Conservation (phyloP, 2,888 invertebrate species). For the Lasioglossum marginatum region DNA sequence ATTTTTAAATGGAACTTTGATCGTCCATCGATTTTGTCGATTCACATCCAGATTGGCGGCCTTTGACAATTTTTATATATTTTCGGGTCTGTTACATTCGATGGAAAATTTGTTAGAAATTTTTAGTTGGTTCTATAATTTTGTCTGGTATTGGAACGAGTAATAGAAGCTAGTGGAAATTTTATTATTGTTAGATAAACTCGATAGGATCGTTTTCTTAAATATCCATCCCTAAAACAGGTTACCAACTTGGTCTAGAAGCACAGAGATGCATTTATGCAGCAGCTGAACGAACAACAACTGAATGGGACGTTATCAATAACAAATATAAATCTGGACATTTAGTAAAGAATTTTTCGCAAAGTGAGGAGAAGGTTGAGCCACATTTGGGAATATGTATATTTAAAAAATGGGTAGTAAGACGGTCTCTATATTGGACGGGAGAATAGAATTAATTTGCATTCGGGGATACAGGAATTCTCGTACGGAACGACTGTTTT, state of each 20-base stretch:
- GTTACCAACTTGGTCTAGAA: neutral
- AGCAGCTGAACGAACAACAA: neutral
- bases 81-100: neutral
- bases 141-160: too few species aligned
- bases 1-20: neutral
- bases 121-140: neutral
- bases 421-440: constrained; percentile 27
- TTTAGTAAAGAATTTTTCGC: neutral
- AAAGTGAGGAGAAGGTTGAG: neutral
- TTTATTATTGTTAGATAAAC: too few species aligned
- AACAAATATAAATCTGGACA: neutral
- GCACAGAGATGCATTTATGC: neutral
- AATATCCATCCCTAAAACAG: neutral
- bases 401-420: neutral
- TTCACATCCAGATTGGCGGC: neutral
- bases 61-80: neutral
- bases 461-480: constrained; percentile 34
- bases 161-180: too few species aligned
- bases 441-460: constrained; percentile 31
- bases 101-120: neutral
- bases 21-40: neutral
- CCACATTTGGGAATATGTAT: neutral
- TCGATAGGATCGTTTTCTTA: too few species aligned
- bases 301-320: neutral
- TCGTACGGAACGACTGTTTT: constrained; percentile 45